A percentile compares a stretch with the other conserved stretches of the same genome.
Evolutionary conservation across 2,888 invertebrate genomes (phyloP).

Genomic region (Scaptomyza caliginosa): DNA sequence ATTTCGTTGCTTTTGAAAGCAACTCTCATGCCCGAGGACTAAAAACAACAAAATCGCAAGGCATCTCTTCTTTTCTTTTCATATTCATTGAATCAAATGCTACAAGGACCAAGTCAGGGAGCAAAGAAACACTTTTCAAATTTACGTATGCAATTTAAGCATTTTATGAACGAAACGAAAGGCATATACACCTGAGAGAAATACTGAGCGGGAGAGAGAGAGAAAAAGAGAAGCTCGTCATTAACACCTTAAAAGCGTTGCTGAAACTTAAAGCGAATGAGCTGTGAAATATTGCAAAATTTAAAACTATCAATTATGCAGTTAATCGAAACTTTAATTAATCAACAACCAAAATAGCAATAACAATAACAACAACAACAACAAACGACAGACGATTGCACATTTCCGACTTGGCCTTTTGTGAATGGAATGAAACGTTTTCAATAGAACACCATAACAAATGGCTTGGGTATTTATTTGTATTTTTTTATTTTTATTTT

Average conservation of each 20-base stretch:
- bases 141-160: conserved; percentile 20
- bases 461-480: conserved; percentile 24
- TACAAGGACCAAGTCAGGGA: conserved; percentile 18
- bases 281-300: conserved; percentile 10
- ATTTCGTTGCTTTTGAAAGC: conserved; percentile 25
- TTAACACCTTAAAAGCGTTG: conserved; percentile 8
- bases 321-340: conserved; percentile 60
- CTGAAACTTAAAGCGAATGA: conserved; percentile 7
- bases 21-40: neutral
- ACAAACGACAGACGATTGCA: conserved; percentile 21
- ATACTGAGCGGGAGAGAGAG: neutral
- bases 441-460: conserved; percentile 28
- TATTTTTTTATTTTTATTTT: conserved; percentile 2
- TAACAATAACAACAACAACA: no score
- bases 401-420: conserved; percentile 43
- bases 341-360: no score
- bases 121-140: neutral
- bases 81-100: conserved; percentile 69
- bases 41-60: conserved; percentile 1
- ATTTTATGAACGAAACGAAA: conserved; percentile 30
- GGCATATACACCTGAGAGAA: neutral
- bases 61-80: conserved; percentile 44
- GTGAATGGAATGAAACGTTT: conserved; percentile 29
- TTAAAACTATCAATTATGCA: conserved; percentile 51
- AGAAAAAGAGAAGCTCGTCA: neutral